Conservation (phyloP, 1,140 invertebrate genomes). For the Drosophila kohkoa region DNA sequence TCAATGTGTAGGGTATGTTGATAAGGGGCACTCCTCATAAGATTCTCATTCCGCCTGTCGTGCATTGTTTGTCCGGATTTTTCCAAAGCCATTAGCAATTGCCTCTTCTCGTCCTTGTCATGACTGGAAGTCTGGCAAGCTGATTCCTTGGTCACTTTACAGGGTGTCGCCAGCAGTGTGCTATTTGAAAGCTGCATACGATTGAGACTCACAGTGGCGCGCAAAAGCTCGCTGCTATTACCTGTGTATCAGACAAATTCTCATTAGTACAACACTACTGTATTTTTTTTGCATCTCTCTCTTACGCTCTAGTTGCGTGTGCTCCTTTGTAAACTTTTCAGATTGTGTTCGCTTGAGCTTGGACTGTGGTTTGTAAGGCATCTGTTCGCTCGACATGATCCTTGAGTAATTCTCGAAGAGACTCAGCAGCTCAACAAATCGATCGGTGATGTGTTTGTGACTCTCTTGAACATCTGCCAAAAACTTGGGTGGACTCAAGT, state of each 20-base stretch:
- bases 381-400: constrained; percentile 39
- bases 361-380: constrained; percentile 3
- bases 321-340: constrained; percentile 21
- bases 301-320: constrained; percentile 23
- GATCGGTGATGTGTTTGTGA: constrained; percentile 57
- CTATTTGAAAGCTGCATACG: constrained; percentile 42
- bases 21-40: constrained; percentile 3
- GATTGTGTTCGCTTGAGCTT: constrained; percentile 47
- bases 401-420: constrained; percentile 60
- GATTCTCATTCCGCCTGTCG: background rate
- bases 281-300: background rate
- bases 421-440: constrained; percentile 58
- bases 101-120: background rate
- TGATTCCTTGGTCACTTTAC: constrained; percentile 38
- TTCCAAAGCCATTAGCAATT: background rate
- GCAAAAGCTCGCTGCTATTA: constrained; percentile 19
- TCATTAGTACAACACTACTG: constrained; percentile 1
- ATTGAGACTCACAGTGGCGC: constrained; percentile 24
- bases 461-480: constrained; percentile 56
- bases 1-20: constrained; percentile 66
- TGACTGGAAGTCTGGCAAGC: constrained; percentile 46
- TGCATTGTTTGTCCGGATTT: background rate
- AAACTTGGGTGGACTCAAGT: constrained; percentile 19
- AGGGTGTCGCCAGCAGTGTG: constrained; percentile 26
- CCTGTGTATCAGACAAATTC: constrained; percentile 13